Conservation (phyloP, 2,888 invertebrate genomes). For the Coremacera marginata region DNA sequence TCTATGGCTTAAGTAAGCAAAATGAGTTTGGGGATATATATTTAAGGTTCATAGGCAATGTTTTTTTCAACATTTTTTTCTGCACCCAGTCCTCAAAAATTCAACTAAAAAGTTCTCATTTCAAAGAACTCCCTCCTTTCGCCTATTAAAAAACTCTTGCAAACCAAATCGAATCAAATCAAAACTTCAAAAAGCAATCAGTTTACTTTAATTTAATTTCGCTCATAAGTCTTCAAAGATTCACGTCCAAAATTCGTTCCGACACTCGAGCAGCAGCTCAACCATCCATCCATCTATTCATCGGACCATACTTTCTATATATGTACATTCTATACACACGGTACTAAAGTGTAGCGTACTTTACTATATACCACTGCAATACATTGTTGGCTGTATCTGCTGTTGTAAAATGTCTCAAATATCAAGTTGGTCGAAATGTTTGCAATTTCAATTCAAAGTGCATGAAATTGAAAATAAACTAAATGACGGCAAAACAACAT, state of each 20-base stretch:
- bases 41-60: no score
- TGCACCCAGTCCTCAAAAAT: no score
- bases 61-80: no score
- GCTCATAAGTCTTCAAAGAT: neutral
- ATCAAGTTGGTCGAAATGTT: conserved; percentile 8
- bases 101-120: neutral
- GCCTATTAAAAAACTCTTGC: no score
- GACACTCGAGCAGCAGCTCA: neutral
- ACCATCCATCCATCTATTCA: neutral
- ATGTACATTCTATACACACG: neutral
- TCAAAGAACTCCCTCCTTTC: neutral
- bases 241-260: neutral
- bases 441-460: conserved; percentile 27
- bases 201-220: neutral
- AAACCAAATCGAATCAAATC: neutral
- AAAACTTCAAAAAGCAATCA: neutral
- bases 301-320: neutral
- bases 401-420: conserved; percentile 3
- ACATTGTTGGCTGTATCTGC: neutral
- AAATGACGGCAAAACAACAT: neutral
- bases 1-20: no score
- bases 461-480: conserved; percentile 33
- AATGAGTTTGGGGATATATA: no score
- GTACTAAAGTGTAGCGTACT: neutral
- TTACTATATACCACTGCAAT: neutral